Evolutionary conservation across 2,888 invertebrate species (phyloP), one percentile per base, ranked within the genome.

Genomic region (Ectemnius lituratus): DNA sequence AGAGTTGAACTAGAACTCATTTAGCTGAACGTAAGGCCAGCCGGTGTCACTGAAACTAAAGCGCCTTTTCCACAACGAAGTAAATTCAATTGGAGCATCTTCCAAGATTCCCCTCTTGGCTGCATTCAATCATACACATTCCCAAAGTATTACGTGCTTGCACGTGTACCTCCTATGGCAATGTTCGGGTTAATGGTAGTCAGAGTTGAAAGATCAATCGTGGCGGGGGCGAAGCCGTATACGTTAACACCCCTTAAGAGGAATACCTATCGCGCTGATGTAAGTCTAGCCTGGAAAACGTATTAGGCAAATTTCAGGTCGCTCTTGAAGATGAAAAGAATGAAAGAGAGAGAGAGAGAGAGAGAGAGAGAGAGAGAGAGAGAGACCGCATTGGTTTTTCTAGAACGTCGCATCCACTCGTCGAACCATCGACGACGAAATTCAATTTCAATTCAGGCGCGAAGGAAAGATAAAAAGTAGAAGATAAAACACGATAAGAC

Each of bases 401-500:
- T 6, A 37, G 8, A 37, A 37, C 11, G 11, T 6, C 37, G 37
- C 11, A 28, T 18, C 45, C 57, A 63, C 61, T 64, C 74, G 65
- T 69, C 69, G 65, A 45, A 20, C 37, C 8, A 4, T 60, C 62
- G 20, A 57, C 1, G 68, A 49, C 61, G 45, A 76, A 76, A 77
- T 77, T 77, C 76, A 72, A 76, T 76, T 76, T 76, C 49, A 71
- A 75, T 72, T 81, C 68, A 60, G 66, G 47, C 60, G 60, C 58
- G 60, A 65, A 67, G 62, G 65, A 45, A 28, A 70, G 57, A 63
- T 70, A 70, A 70, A 58, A 23, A 58, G 28, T 14, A 47, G 20
- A 28, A 37, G 16, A 62, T 61, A 49, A 23, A 62, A 57, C 47
- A n/a, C 46, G 56, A 18, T 14, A 47, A 0, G n/a, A 49, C 66